Conservation (phyloP, 2,888 invertebrate genomes). For the Sinhomidia bicolor region DNA sequence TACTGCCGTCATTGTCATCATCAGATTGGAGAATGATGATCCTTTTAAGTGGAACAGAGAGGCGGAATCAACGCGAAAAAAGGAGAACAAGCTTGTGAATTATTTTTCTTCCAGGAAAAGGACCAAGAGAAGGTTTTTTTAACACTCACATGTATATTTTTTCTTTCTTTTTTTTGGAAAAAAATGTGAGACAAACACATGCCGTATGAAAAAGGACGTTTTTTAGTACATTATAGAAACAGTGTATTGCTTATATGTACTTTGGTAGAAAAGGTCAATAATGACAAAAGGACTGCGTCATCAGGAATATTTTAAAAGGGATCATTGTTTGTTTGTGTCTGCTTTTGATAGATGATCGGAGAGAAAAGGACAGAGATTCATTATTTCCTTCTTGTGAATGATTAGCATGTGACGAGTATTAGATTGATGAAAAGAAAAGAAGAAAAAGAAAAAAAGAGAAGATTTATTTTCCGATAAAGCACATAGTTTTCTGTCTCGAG, state of each 20-base stretch:
- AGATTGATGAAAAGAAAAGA: neutral
- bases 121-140: neutral
- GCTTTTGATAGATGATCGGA: neutral
- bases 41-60: conserved; percentile 40
- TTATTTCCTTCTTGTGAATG: neutral
- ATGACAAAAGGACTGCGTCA: conserved; percentile 8
- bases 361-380: neutral
- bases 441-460: too few relatives aligned
- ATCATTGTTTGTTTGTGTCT: neutral
- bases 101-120: neutral
- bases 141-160: neutral
- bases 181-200: neutral
- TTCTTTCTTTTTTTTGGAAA: neutral
- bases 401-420: neutral
- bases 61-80: neutral
- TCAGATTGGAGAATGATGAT: conserved; percentile 1
- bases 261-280: neutral
- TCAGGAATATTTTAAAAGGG: neutral
- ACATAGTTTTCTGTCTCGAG: too few relatives aligned
- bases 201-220: too few relatives aligned
- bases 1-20: conserved; percentile 5
- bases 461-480: too few relatives aligned
- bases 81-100: conserved; percentile 10
- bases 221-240: neutral
- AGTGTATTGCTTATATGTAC: neutral